phyloP scores from a whole-genome alignment of 2,113 vertebrate genomes.

The Microcebus griseorufus region DNA sequence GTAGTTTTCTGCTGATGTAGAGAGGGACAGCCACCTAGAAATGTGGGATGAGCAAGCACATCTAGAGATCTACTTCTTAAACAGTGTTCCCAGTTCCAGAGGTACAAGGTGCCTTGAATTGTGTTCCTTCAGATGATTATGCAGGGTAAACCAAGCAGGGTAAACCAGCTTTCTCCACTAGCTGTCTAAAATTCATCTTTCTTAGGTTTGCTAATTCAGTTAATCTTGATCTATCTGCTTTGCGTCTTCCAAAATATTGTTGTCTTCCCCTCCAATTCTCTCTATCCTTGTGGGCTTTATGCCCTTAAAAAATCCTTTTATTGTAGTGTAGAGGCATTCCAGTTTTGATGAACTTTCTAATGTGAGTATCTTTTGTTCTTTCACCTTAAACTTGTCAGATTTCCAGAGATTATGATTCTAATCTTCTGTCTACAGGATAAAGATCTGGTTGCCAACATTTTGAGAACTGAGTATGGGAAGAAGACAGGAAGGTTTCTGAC shows the following conservation, averaged over 20 bases:
- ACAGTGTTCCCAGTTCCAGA: not conserved
- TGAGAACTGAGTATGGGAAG: not conserved
- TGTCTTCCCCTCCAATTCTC: not conserved
- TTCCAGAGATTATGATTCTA: not conserved
- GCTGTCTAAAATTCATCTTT: not conserved
- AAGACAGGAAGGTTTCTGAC: not conserved
- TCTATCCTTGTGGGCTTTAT: not conserved
- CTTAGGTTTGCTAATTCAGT: constrained; percentile 9
- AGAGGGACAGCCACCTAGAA: not conserved
- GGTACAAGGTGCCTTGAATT: not conserved
- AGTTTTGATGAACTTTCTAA: not conserved
- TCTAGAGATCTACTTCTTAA: not conserved
- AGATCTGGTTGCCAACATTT: not conserved
- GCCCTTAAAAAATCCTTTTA: not conserved
- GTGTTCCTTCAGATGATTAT: not conserved
- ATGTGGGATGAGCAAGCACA: not conserved
- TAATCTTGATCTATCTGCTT: not conserved
- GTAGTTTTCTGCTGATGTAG: not conserved
- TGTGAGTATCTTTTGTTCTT: not conserved
- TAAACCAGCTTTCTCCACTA: not conserved
- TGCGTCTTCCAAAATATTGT: not conserved
- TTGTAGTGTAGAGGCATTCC: not conserved
- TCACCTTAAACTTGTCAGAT: not conserved
- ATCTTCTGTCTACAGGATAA: not conserved
- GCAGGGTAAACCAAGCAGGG: not conserved